Base-by-base conservation (phyloP, 2,113 vertebrate genomes). In the Corythornis cristatus region DNA sequence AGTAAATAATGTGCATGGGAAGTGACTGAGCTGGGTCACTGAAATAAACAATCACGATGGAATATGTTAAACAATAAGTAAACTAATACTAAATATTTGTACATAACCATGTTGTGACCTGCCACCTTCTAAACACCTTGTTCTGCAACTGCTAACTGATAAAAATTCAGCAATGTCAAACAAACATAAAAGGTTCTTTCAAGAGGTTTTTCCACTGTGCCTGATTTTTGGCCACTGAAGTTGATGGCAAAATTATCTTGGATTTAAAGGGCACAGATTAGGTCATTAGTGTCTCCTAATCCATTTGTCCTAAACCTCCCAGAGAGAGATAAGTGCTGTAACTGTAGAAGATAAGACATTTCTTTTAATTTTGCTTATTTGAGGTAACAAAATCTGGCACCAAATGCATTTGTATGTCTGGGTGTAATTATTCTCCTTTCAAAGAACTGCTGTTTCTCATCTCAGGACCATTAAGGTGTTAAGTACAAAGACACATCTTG, bases 401-500 rank as follows among this genome's bases (percentile, higher is more conserved):
- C 96, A 96, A 95, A 95, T 96, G 97, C 97, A 97, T 97, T 98
- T 98, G 95, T 93, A 94, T 91, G 94, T 97, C 97, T 97, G 95
- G 87, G 91, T 97, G 94, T 97, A 98, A 97, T 98, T 97, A 98
- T 97, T 96, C 94, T 87, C 91, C 96, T 96, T 95, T 95, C 93
- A 92, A 80, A 93, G 90, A 93, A 82, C 93, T 93, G 93, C 95
- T 92, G 84, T 97, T 97, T 96, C 94, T 73, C 25, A 57, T 95
- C 92, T 93, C 91, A 93, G 97, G 96, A 95, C 86, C 96, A 97
- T 98, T 98, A 98, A 98, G 96, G 97, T 98, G 98, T 97, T 98
- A 98, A 98, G 93, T 97, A 96, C 97, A 96, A 96, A 96, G 96
- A 93, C 91, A 71, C 54, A 25, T 26, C 79, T 90, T 97, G 97